These are phyloP conservation scores for Serilophus lunatus DNA, from an alignment of 2,113 vertebrate species.

Conservation along the genomic window DNA sequence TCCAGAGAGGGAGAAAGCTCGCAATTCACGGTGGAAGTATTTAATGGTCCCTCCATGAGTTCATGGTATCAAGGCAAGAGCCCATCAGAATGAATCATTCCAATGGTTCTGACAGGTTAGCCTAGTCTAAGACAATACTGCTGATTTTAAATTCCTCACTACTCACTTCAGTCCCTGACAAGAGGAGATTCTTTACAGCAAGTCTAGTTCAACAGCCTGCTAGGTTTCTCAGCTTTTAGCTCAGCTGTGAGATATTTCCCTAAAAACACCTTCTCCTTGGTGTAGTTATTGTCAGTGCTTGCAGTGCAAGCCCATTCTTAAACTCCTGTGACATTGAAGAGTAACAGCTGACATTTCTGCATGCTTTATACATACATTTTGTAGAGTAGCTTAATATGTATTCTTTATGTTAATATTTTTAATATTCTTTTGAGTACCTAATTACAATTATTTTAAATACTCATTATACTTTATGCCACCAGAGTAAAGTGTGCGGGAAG, in stretches of 20 bases:
- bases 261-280: background rate
- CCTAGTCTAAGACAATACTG: background rate
- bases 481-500: background rate
- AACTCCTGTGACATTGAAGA: background rate
- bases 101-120: background rate
- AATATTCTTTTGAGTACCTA: background rate
- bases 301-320: background rate
- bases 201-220: background rate
- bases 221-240: background rate
- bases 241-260: background rate
- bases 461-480: background rate
- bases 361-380: background rate
- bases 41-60: background rate
- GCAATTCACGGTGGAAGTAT: background rate
- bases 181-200: background rate
- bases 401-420: background rate
- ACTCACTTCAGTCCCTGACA: background rate
- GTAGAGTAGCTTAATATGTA: background rate
- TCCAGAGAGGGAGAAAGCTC: background rate
- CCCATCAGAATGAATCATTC: background rate
- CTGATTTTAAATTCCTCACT: background rate
- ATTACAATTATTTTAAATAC: constrained; percentile 5
- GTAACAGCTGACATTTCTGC: background rate
- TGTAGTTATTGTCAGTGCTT: background rate
- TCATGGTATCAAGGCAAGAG: background rate